Conservation (phyloP, 2,888 invertebrate species). For the Hoplodrina ambigua region DNA sequence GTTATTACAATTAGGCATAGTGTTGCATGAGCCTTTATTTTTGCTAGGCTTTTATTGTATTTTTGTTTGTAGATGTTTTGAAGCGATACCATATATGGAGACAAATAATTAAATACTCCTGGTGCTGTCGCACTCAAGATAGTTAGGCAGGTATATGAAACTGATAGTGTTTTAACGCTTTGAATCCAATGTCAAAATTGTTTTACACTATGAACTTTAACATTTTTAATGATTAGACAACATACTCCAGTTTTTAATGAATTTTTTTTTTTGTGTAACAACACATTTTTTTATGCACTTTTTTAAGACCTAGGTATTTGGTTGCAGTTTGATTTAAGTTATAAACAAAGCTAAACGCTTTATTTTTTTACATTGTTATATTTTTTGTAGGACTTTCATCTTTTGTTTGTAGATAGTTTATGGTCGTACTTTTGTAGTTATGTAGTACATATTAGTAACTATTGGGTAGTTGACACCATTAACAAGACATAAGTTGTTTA, state of each 20-base stretch:
- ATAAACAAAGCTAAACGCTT: background rate
- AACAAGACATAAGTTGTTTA: no score
- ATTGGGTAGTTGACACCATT: no score
- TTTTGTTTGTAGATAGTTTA: constrained; percentile 12
- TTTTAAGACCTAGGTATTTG: background rate
- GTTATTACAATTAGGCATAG: constrained; percentile 32
- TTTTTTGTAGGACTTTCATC: background rate
- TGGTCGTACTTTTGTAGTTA: constrained; percentile 1
- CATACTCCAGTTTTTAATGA: no score
- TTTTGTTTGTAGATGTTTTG: constrained; percentile 5
- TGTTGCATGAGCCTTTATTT: constrained; percentile 54
- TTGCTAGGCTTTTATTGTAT: constrained; percentile 21
- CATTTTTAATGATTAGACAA: no score
- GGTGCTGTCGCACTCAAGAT: background rate
- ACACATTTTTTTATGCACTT: background rate
- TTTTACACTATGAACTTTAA: background rate
- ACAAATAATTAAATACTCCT: background rate
- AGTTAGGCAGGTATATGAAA: no score
- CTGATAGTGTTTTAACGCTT: no score
- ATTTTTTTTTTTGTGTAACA: background rate
- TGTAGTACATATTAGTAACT: no score
- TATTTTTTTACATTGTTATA: no score
- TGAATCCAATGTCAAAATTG: no score
- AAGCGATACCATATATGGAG: background rate
- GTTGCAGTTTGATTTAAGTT: background rate